Percentiles rank a stretch among this genome's conserved stretches.
phyloP scores from a whole-genome alignment of 1,140 invertebrate genomes.

The Caenorhabditis briggsae region DNA sequence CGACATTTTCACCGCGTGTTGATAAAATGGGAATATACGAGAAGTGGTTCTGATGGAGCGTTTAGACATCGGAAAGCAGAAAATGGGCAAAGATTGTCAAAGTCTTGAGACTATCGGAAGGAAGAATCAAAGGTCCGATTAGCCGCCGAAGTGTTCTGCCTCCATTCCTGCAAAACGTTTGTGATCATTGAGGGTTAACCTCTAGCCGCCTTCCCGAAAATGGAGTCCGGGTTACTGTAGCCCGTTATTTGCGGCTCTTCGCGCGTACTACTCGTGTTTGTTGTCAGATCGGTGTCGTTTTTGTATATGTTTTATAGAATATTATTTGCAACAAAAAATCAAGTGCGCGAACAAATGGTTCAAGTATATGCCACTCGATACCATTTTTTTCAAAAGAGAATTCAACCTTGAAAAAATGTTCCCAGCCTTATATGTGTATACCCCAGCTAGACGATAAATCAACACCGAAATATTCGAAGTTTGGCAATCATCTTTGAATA shows the following conservation, averaged over 20 bases:
- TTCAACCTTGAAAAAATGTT: neutral
- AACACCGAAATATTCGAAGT: no score
- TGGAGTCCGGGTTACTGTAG: neutral
- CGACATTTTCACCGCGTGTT: conserved; percentile 7
- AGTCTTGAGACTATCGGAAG: neutral
- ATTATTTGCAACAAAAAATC: conserved; percentile 13
- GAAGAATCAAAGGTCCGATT: conserved; percentile 31
- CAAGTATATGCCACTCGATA: conserved; percentile 23
- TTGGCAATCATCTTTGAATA: no score
- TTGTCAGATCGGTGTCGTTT: neutral
- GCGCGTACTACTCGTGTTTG: neutral
- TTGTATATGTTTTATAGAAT: neutral
- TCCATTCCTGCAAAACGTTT: neutral
- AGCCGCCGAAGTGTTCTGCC: neutral
- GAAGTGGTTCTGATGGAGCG: neutral
- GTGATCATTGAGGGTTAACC: conserved; percentile 2
- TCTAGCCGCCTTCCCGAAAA: neutral
- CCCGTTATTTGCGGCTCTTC: neutral
- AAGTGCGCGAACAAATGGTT: conserved; percentile 14
- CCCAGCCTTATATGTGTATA: no score
- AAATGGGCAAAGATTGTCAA: conserved; percentile 22
- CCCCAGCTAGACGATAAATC: no score
- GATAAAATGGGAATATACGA: neutral
- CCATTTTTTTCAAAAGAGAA: neutral
- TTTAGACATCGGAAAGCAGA: neutral